phyloP scores from a whole-genome alignment of 2,888 invertebrate species.

The Dione juno region DNA sequence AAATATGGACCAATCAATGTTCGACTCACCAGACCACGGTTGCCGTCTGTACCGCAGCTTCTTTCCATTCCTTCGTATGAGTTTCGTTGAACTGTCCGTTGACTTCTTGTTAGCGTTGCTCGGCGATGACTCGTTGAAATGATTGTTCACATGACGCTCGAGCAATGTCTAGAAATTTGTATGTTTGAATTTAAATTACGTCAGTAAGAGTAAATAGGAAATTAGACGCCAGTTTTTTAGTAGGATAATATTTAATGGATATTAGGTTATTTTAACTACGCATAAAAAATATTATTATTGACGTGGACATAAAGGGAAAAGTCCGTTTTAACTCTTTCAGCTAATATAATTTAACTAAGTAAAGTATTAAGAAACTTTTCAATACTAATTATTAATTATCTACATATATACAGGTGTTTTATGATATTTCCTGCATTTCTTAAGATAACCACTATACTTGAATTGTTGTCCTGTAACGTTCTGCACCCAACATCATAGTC shows the following conservation, averaged over 20 bases:
- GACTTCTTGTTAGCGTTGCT: constrained; percentile 87
- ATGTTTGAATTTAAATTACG: constrained; percentile 20
- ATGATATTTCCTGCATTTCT: constrained; percentile 33
- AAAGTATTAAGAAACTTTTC: not conserved
- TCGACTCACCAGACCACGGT: constrained; percentile 92
- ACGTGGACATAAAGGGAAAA: not conserved
- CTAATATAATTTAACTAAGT: not conserved
- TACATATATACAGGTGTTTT: constrained; percentile 1
- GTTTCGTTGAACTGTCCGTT: constrained; percentile 88
- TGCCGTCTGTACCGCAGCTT: constrained; percentile 93
- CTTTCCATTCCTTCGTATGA: constrained; percentile 93
- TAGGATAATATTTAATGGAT: too few relatives aligned
- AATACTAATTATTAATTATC: not conserved
- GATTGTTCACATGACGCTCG: constrained; percentile 96
- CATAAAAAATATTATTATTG: not conserved
- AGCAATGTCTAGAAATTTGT: constrained; percentile 86
- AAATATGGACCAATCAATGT: too few relatives aligned
- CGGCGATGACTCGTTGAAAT: constrained; percentile 88
- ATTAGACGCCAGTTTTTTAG: not conserved
- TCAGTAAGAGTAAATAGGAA: not conserved
- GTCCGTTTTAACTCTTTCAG: not conserved
- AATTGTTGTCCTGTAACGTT: constrained; percentile 45
- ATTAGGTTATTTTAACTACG: too few relatives aligned
- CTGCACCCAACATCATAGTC: constrained; percentile 35
- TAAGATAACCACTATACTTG: constrained; percentile 54